Conservation (phyloP, 2,797 vertebrate genomes). For the Pampus argenteus region DNA sequence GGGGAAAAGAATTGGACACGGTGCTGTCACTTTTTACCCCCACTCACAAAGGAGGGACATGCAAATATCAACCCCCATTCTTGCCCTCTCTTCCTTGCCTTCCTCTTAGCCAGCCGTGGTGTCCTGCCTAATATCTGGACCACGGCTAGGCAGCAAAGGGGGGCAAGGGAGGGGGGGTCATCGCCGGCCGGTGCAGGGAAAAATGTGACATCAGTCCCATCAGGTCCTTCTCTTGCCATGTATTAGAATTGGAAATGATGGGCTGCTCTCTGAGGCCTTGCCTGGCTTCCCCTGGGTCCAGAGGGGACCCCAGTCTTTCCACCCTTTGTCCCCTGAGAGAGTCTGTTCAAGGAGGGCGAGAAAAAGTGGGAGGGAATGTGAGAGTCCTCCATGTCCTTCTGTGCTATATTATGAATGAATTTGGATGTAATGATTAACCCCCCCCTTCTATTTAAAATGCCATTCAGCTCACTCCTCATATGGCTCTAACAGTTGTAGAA, state of each 20-base stretch:
- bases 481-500: slow-evolving; percentile 86
- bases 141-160: slow-evolving; percentile 71
- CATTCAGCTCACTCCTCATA: slow-evolving; percentile 93
- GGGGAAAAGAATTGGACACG: slow-evolving; percentile 99
- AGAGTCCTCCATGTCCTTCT: slow-evolving; percentile 91
- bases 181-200: slow-evolving; percentile 74
- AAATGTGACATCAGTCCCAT: slow-evolving; percentile 96
- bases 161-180: slow-evolving; percentile 46
- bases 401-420: slow-evolving; percentile 97
- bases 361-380: slow-evolving; percentile 73
- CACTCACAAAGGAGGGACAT: slow-evolving; percentile 97
- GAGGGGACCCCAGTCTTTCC: slow-evolving; percentile 88
- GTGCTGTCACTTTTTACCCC: slow-evolving; percentile 99
- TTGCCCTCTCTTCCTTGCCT: slow-evolving; percentile 69
- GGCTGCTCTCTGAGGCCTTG: slow-evolving; percentile 91
- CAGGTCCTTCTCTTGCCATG: slow-evolving; percentile 83
- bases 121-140: slow-evolving; percentile 93
- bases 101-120: slow-evolving; percentile 90
- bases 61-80: slow-evolving; percentile 90
- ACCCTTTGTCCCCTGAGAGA: slow-evolving; percentile 91
- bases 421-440: slow-evolving; percentile 95
- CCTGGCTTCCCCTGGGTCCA: slow-evolving; percentile 90
- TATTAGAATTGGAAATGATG: slow-evolving; percentile 99
- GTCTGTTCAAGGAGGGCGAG: slow-evolving; percentile 65
- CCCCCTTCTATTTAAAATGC: slow-evolving; percentile 90